Base-by-base conservation (phyloP, 2,113 vertebrate genomes). In the Caranx ignobilis region DNA sequence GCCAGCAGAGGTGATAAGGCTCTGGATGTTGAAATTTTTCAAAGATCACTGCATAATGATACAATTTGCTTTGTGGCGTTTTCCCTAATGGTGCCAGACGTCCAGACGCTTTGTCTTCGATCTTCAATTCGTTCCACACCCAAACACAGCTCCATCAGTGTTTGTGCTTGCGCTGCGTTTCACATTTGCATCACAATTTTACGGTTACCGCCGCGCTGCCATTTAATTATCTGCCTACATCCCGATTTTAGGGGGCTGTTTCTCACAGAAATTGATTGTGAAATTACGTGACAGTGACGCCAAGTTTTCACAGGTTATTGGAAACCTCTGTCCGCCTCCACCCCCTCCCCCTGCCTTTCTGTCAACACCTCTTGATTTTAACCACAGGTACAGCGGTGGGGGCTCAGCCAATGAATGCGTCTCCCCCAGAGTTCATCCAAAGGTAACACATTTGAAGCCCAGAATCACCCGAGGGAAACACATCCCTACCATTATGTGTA, bases 371-470 rank as follows among this genome's bases (percentile, higher is more conserved):
- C 86, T 88, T 83, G 79, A 91, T 92, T 92, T 89, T 62, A 91
- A 90, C 86, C 79, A 84, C 91, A 91, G 91, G 91, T 94, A 90
- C 64, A 75, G 85, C 77, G 18, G 83, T 68, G 65, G 78, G 71
- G 65, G 79, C 90, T 87, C 79, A 66, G 88, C 75, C 82, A 91
- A 91, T 89, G 72, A 91, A 81, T 6, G 61, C 39, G 41, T 76
- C 86, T 88, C 85, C 81, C 77, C 16, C 61, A 2, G 91, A 71
- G 92, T 94, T 94, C 92, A 93, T 88, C 88, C 89, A 92, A 81
- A 93, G 93, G 91, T 94, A 93, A 91, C 85, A 74, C 88, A 77
- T 88, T 83, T 89, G 88, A 92, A 92, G 89, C 83, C 79, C 84
- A 87, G 80, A 88, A 80, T 57, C 80, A 81, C 86, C 84, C 66